Evolutionary conservation across 2,113 vertebrate genomes (phyloP), one percentile per base, ranked within the genome.

Genomic region (Mesocricetus auratus): DNA sequence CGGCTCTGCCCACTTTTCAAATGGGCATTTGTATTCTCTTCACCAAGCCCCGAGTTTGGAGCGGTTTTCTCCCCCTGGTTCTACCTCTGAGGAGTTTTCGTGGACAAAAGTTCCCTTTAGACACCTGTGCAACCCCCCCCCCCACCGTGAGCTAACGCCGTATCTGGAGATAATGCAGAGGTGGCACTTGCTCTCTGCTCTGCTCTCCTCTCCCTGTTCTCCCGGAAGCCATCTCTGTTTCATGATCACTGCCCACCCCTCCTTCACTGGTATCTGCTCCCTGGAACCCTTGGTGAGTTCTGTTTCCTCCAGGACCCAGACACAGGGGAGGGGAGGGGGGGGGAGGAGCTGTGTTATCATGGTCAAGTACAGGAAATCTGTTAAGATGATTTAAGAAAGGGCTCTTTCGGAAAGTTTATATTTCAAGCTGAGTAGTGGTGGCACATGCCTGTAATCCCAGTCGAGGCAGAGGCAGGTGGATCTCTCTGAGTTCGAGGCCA

Each of bases 331-430:
- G 29, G 29, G 16, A 68, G 50, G 64, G 7, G 50, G 47, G 45
- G 81, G 50, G 22, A 33, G 58, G 77, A 19, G 12, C 75, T 39
- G 1, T 1, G 19, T 29, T 90, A 16, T 73, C 5, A 0, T 33
- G 39, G 86, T 74, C 81, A 96, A 45, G 53, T 68, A 33, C 3
- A 0, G 86, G 86, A 83, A 36, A 68, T 93, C 86, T 96, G 68
- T 69, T 62, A 81, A 11, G 33, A 66, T 53, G 36, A 73, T 87
- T 97, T 83, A 62, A 81, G 83, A 87, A 96, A 91, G 74, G 26
- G 10, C 92, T 94, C 58, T 73, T 94, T 90, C 26, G 91, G 93
- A 94, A 93, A 75, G 93, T 92, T 93, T 94, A 75, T 22, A 82
- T 96, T 95, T 95, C 39, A 36, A n/a, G 8, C 69, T n/a, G 36